phyloP scores from a whole-genome alignment of 2,113 vertebrate genomes.

The Kryptolebias marmoratus region DNA sequence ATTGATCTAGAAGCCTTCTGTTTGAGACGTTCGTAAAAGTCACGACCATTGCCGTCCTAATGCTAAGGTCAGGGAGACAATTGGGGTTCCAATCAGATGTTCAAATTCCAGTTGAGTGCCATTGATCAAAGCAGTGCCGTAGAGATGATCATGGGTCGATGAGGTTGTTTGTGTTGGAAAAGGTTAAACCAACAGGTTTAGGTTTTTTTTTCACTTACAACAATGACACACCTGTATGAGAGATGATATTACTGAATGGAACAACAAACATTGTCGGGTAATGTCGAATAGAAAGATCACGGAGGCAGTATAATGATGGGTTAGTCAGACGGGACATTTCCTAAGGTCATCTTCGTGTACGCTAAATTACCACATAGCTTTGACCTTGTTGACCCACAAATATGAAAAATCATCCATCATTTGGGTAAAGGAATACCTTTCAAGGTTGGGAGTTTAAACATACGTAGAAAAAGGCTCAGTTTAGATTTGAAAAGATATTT shows the following conservation, averaged over 20 bases:
- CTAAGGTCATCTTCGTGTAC: no score
- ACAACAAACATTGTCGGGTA: neutral
- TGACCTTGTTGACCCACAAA: no score
- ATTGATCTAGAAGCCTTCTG: constrained; percentile 40
- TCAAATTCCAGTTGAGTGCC: constrained; percentile 20
- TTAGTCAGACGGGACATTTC: neutral
- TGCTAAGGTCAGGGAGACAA: constrained; percentile 45
- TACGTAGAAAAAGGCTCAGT: no score
- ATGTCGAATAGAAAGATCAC: neutral
- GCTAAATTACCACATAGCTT: no score
- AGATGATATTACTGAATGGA: constrained; percentile 5
- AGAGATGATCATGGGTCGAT: constrained; percentile 25
- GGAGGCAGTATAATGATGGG: neutral
- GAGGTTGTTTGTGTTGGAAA: constrained; percentile 17
- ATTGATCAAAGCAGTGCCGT: neutral
- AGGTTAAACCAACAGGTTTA: constrained; percentile 8
- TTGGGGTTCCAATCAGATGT: neutral
- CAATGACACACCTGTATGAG: constrained; percentile 10
- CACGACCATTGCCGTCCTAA: constrained; percentile 19
- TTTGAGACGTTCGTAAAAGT: constrained; percentile 50
- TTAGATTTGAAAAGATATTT: no score
- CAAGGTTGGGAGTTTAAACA: no score
- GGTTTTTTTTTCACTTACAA: constrained; percentile 6
- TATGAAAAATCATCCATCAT: no score
- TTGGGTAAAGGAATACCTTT: no score